Conservation (phyloP, 2,797 vertebrate genomes). For the Chelonia mydas region DNA sequence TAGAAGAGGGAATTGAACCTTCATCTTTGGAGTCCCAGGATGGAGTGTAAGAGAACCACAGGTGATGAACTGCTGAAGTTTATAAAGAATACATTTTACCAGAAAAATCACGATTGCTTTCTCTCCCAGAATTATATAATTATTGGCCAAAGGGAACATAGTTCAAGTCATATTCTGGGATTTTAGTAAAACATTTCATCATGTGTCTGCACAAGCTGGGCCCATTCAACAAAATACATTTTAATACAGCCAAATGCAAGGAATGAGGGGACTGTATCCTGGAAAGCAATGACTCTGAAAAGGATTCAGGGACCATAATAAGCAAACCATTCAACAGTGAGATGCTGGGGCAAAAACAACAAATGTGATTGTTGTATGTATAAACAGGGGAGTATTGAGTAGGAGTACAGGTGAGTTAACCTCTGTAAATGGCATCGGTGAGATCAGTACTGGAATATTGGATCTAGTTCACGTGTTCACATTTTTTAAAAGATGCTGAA, state of each 20-base stretch:
- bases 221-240: not conserved
- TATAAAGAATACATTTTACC: not conserved
- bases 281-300: not conserved
- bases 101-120: not conserved
- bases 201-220: not conserved
- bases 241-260: not conserved
- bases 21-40: not conserved
- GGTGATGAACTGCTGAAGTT: not conserved
- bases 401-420: constrained; percentile 33
- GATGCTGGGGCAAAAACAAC: constrained; percentile 36
- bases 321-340: constrained; percentile 28
- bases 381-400: constrained; percentile 25
- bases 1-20: not conserved
- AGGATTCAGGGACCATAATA: not conserved
- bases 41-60: not conserved
- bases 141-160: not conserved
- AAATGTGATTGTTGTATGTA: constrained; percentile 14
- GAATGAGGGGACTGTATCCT: not conserved
- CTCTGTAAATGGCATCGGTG: not conserved
- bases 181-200: not conserved
- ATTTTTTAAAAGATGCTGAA: rapidly evolving
- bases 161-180: not conserved
- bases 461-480: not conserved
- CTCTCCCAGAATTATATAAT: too few relatives aligned
- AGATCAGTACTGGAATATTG: not conserved